Evolutionary conservation across 2,113 vertebrate species (phyloP), one percentile per base, ranked within the genome.

Genomic region (Notothenia rossii): DNA sequence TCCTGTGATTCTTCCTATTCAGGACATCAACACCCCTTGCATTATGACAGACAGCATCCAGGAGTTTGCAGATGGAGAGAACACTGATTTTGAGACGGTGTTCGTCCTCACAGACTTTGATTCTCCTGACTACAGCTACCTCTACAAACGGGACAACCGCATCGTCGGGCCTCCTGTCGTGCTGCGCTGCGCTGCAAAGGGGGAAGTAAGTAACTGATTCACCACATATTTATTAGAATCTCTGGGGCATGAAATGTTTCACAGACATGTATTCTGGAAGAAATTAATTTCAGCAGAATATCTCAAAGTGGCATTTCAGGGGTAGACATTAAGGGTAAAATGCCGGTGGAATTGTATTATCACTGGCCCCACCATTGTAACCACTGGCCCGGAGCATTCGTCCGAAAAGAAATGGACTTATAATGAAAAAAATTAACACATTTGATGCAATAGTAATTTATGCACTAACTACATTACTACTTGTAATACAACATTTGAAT

Each of bases 91-190:
- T 85, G 98, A 99, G 94, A 97, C 95, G 0, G 73, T 99, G 69
- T 99, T 98, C 0, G 88, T 99, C 75, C 92, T 99, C 12, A 83
- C 87, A 49, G 95, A 98, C 88, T 99, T 99, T 77, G 91, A 97
- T 77, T 92, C 94, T 79, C 86, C 96, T 5, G 62, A 96, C 67
- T 98, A 97, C 70, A 93, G 29, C 81, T 95, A 95, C 56, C 95
- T 99, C 70, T 94, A 96, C 90, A 97, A 96, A 84, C 93, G 91
- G 0, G 97, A 98, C 3, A 96, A 94, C 90, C 95, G 98, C 69
- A 96, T 99, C 25, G 45, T 99, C 8, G 98, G 98, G 2, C 98
- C 98, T 14, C 96, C 98, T 1, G 94, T 99, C 4, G 84, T 99
- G 36, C 91, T 98, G 85, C 95, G 92, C 67, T 99, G 96, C 90